These are phyloP conservation scores for Drosophila pruinosa DNA, from an alignment of 1,140 invertebrate genomes.

Conservation along the genomic window DNA sequence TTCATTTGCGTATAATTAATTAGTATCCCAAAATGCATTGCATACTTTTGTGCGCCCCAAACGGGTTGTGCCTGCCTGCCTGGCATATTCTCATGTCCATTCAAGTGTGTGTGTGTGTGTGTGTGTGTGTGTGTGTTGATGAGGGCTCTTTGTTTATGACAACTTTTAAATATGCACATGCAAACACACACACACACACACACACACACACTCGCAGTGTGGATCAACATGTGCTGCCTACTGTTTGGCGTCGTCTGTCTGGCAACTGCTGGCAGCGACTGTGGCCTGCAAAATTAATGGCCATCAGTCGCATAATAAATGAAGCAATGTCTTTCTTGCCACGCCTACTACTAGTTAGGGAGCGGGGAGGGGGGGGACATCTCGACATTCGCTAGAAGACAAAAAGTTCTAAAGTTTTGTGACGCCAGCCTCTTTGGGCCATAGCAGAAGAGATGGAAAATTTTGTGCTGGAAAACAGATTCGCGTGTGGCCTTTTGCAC, in stretches of 20 bases:
- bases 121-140: background rate
- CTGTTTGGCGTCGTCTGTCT: conserved; percentile 32
- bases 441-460: background rate
- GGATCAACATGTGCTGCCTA: conserved; percentile 44
- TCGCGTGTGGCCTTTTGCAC: conserved; percentile 16
- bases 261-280: conserved; percentile 24
- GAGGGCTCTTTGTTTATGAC: conserved; percentile 41
- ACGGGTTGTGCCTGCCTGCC: background rate
- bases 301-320: conserved; percentile 80
- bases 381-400: conserved; percentile 4
- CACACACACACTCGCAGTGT: background rate
- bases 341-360: conserved; percentile 11
- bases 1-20: conserved; percentile 37
- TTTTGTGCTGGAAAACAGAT: conserved; percentile 14
- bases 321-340: conserved; percentile 48
- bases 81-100: conserved; percentile 39
- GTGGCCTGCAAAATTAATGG: conserved; percentile 71
- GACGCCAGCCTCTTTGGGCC: conserved; percentile 22
- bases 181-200: no score
- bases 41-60: conserved; percentile 34
- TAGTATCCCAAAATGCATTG: conserved; percentile 34
- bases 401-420: conserved; percentile 48
- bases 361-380: background rate
- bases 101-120: background rate
- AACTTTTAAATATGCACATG: conserved; percentile 45